A percentile compares a stretch with the other conserved stretches of the same genome.
These are phyloP conservation scores for Ylistrum balloti DNA, from an alignment of 1,140 invertebrate species.

Conservation along the genomic window DNA sequence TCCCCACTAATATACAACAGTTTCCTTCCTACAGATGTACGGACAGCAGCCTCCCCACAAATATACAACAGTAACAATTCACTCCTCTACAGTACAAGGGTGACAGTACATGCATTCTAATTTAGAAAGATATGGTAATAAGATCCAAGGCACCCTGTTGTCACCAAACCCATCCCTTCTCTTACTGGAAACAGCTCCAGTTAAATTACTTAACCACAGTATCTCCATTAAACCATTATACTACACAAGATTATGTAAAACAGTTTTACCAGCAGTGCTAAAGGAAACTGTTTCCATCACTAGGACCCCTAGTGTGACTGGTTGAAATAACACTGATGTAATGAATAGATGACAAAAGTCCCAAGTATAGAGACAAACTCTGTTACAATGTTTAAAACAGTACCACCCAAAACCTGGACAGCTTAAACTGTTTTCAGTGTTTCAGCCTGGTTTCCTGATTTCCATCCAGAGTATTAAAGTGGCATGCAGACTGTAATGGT, in stretches of 20 bases:
- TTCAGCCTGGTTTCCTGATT: background rate
- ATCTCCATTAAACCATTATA: too few relatives aligned
- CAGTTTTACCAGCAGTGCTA: background rate
- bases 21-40: background rate
- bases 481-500: background rate
- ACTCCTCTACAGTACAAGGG: too few relatives aligned
- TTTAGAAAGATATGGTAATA: too few relatives aligned
- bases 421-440: background rate
- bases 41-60: background rate
- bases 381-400: background rate
- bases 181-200: too few relatives aligned
- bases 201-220: too few relatives aligned
- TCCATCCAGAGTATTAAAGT: background rate
- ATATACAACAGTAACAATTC: background rate
- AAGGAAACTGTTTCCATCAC: background rate
- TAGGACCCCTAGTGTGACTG: background rate
- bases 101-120: too few relatives aligned
- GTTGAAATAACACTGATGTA: background rate
- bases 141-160: too few relatives aligned
- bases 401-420: background rate
- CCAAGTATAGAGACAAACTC: background rate
- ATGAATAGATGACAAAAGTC: background rate
- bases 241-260: background rate
- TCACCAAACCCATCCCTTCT: too few relatives aligned
- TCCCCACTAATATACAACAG: too few relatives aligned